phyloP scores from a whole-genome alignment of 2,113 vertebrate species.

The Podarcis raffonei region DNA sequence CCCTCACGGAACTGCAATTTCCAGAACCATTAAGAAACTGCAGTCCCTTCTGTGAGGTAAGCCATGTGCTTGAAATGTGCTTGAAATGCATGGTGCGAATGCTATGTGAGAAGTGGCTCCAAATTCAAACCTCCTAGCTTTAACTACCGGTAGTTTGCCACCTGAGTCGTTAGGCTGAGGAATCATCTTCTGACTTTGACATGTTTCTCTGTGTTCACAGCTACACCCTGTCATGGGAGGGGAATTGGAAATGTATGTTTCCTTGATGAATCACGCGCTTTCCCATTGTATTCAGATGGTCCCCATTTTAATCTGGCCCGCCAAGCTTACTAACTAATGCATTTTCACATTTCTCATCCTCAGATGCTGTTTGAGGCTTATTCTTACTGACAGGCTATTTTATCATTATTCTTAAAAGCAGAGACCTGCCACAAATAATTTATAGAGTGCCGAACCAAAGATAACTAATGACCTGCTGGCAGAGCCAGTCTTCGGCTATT shows the following conservation, averaged over 20 bases:
- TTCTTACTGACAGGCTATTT: slow-evolving; percentile 69
- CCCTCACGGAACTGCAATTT: too few relatives aligned
- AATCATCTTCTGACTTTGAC: too few relatives aligned
- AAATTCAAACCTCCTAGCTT: neutral
- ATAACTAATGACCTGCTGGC: slow-evolving; percentile 65
- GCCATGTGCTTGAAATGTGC: too few relatives aligned
- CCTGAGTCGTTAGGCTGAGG: neutral
- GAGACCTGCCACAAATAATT: slow-evolving; percentile 71
- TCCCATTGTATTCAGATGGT: slow-evolving; percentile 35
- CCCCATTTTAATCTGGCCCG: slow-evolving; percentile 56
- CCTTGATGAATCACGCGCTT: slow-evolving; percentile 44
- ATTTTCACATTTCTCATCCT: slow-evolving; percentile 58
- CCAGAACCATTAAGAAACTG: too few relatives aligned
- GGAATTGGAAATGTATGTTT: slow-evolving; percentile 23
- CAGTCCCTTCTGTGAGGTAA: too few relatives aligned
- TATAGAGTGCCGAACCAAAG: slow-evolving; percentile 71
- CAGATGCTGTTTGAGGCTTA: slow-evolving; percentile 57
- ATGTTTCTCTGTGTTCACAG: neutral
- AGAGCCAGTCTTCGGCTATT: slow-evolving; percentile 22
- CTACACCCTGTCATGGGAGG: neutral
- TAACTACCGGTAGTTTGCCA: too few relatives aligned
- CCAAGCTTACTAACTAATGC: slow-evolving; percentile 41
- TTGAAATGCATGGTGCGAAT: too few relatives aligned
- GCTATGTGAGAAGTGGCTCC: neutral
- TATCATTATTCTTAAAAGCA: slow-evolving; percentile 74